Percentiles rank a stretch among this genome's conserved stretches.
Conservation (phyloP, 2,888 invertebrate species). For the Scaptomyza polygonia region DNA sequence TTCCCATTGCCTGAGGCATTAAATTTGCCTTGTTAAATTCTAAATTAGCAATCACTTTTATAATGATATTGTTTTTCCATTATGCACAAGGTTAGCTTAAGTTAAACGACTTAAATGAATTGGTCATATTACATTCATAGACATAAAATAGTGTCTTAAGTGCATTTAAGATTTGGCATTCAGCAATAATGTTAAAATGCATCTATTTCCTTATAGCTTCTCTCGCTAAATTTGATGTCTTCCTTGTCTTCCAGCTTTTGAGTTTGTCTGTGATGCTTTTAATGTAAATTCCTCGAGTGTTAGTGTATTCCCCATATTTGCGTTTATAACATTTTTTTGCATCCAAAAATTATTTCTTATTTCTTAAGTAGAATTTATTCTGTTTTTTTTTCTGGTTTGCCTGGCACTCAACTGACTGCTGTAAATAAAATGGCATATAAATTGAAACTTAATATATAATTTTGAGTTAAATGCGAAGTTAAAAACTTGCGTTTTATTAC, state of each 20-base stretch:
- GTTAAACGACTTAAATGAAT: no score
- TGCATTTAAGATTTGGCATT: no score
- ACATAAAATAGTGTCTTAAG: not conserved
- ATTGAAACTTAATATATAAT: conserved; percentile 19
- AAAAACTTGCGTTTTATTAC: conserved; percentile 8
- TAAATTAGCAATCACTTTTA: no score
- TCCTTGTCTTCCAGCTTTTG: not conserved
- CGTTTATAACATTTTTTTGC: conserved; percentile 15
- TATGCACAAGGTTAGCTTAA: no score
- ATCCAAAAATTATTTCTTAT: conserved; percentile 8
- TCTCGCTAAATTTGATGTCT: not conserved
- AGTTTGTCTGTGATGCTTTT: not conserved
- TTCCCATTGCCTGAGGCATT: no score
- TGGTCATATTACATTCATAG: no score
- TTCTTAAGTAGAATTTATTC: conserved; percentile 1
- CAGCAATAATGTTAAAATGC: no score
- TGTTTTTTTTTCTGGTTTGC: not conserved
- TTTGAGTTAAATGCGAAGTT: not conserved
- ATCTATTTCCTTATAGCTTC: not conserved
- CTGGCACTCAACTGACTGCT: conserved; percentile 8
- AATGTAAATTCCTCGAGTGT: conserved; percentile 7
- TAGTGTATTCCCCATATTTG: conserved; percentile 5
- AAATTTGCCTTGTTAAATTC: no score
- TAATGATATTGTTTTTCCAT: not conserved
- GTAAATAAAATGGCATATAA: conserved; percentile 19